Evolutionary conservation across 2,888 invertebrate species (phyloP).

Genomic region (Philaethria dido): DNA sequence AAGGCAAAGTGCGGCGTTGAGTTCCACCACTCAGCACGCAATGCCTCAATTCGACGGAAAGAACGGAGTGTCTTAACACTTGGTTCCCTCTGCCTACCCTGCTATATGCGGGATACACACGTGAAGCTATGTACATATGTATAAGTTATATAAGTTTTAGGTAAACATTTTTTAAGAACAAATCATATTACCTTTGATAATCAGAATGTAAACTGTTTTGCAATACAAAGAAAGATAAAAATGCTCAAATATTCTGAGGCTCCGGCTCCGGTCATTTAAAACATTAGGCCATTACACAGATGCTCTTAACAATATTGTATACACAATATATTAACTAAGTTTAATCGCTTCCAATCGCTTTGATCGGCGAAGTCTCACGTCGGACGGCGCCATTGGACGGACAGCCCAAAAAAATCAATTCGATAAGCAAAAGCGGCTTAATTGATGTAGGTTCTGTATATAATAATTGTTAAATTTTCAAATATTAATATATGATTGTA

Average conservation of each 20-base stretch:
- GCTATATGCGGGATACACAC: too few relatives aligned
- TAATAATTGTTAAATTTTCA: background rate
- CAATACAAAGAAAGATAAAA: constrained; percentile 1
- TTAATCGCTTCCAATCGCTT: constrained; percentile 71
- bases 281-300: constrained; percentile 22
- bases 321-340: constrained; percentile 52
- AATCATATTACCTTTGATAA: background rate
- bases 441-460: constrained; percentile 34
- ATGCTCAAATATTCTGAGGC: background rate
- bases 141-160: too few relatives aligned
- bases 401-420: constrained; percentile 46
- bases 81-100: too few relatives aligned
- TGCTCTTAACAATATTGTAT: constrained; percentile 25
- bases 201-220: constrained; percentile 2
- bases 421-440: constrained; percentile 33
- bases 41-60: too few relatives aligned
- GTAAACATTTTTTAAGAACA: background rate
- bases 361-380: constrained; percentile 59
- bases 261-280: background rate
- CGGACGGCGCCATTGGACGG: constrained; percentile 64
- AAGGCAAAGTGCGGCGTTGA: too few relatives aligned
- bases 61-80: too few relatives aligned
- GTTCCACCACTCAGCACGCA: too few relatives aligned
- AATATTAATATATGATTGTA: too few relatives aligned
- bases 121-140: too few relatives aligned